Conservation (phyloP, 2,797 vertebrate genomes). For the Crenuchus spilurus region DNA sequence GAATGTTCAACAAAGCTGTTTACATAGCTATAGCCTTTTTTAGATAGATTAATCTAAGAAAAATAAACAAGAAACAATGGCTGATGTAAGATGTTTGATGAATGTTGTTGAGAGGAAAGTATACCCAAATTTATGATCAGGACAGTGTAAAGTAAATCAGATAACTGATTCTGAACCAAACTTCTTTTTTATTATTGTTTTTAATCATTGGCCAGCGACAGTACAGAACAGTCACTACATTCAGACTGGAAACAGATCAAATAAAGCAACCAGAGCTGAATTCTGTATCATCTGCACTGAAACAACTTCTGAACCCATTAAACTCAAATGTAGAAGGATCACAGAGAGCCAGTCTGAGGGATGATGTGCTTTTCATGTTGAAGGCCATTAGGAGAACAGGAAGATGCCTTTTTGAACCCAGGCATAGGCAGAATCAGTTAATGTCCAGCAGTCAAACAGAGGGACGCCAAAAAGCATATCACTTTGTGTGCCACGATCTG, state of each 20-base stretch:
- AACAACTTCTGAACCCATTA: conserved; percentile 2
- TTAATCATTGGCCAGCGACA: background rate
- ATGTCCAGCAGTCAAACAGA: conserved; percentile 2
- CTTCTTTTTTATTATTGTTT: background rate
- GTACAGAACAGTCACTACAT: background rate
- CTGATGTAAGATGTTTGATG: background rate
- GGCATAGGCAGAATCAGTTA: conserved; percentile 10
- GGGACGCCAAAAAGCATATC: background rate
- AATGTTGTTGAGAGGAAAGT: background rate
- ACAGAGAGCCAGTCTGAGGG: conserved; percentile 4
- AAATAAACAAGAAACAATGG: conserved; percentile 10
- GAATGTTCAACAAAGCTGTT: conserved; percentile 4
- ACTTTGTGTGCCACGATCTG: background rate
- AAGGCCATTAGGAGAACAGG: conserved; percentile 28
- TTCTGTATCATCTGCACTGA: background rate
- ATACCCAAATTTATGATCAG: background rate
- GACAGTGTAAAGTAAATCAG: background rate
- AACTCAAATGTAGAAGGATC: background rate
- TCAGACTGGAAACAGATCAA: background rate
- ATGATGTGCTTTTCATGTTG: conserved; percentile 25
- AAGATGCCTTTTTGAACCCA: background rate
- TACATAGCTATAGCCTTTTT: conserved; percentile 14
- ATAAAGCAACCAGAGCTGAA: background rate
- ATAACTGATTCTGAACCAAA: background rate
- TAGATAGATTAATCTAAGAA: background rate